These are phyloP conservation scores for Ophion obscuratus DNA, from an alignment of 2,888 invertebrate genomes.

Conservation along the genomic window DNA sequence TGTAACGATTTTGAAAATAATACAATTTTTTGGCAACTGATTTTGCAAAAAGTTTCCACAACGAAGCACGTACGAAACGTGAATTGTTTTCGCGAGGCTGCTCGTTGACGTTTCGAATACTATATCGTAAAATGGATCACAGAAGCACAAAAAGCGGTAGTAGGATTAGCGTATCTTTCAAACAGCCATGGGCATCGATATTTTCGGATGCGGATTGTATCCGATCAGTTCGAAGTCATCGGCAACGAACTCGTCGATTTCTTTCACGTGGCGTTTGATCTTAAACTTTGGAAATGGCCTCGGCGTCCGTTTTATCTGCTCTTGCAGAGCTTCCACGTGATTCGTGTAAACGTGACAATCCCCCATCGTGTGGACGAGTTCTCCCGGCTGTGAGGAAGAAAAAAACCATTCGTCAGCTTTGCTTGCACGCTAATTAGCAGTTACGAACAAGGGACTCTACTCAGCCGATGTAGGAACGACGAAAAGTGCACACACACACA, in stretches of 20 bases:
- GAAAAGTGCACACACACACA: conserved; percentile 74
- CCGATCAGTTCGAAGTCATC: conserved; percentile 94
- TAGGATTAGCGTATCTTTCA: conserved; percentile 76
- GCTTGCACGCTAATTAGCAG: neutral
- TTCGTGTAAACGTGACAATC: conserved; percentile 98
- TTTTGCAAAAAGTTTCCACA: neutral
- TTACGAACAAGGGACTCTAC: neutral
- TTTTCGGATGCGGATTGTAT: conserved; percentile 95
- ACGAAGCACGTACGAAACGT: too few species aligned
- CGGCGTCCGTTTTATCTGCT: conserved; percentile 92
- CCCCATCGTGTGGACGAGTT: conserved; percentile 97
- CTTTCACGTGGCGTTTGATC: conserved; percentile 89
- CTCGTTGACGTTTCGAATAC: too few species aligned
- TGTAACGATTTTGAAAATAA: neutral
- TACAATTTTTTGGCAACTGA: neutral
- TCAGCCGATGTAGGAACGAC: neutral
- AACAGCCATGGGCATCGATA: conserved; percentile 97
- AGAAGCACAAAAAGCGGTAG: neutral
- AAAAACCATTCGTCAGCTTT: conserved; percentile 22
- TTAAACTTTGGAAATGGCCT: conserved; percentile 92
- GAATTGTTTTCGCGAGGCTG: too few species aligned
- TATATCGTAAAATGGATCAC: neutral
- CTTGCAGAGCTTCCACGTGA: conserved; percentile 93
- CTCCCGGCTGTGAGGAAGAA: conserved; percentile 89
- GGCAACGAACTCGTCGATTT: conserved; percentile 94